These are phyloP conservation scores for Channallabes apus DNA, from an alignment of 2,797 vertebrate genomes.

Conservation along the genomic window DNA sequence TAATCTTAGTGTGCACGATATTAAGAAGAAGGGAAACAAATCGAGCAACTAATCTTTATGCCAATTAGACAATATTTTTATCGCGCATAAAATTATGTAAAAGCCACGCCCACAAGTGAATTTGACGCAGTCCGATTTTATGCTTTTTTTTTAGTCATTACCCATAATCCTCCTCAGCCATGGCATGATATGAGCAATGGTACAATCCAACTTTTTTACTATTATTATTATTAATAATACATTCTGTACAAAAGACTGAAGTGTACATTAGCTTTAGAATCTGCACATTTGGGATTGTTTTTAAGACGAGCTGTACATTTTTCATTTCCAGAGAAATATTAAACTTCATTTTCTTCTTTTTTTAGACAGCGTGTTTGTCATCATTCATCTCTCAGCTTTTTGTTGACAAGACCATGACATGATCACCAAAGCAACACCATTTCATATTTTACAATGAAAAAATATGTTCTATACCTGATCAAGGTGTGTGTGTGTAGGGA, in stretches of 20 bases:
- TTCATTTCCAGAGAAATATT: conserved; percentile 19
- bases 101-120: background rate
- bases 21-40: background rate
- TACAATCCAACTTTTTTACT: background rate
- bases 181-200: background rate
- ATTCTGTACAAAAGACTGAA: background rate
- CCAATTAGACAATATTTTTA: background rate
- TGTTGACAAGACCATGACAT: background rate
- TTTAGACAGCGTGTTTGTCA: background rate
- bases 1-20: no score
- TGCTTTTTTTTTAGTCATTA: background rate
- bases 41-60: no score
- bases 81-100: background rate
- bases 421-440: background rate
- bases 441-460: background rate
- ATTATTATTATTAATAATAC: background rate
- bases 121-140: background rate
- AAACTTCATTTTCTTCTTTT: conserved; percentile 4
- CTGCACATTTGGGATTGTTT: background rate
- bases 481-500: background rate
- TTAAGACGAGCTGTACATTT: background rate
- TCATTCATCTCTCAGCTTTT: conserved; percentile 11
- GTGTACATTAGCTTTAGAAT: background rate
- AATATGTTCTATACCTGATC: background rate
- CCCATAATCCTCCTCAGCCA: background rate